phyloP scores from a whole-genome alignment of 2,888 invertebrate genomes.

The Acanthosepion lycidas region DNA sequence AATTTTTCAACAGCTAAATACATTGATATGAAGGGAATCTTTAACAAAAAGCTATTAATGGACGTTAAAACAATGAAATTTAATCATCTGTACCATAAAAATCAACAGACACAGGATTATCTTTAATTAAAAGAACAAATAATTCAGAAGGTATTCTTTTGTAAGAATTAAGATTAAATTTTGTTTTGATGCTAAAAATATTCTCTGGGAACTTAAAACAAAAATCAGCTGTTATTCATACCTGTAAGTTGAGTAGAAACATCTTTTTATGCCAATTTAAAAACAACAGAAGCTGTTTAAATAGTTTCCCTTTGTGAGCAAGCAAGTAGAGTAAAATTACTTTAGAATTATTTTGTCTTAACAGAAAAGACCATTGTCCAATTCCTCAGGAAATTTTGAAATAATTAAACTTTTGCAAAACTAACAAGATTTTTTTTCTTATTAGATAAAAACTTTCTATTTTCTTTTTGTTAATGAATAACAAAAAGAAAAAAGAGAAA shows the following conservation, averaged over 20 bases:
- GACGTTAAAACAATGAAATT: no score
- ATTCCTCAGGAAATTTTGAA: background rate
- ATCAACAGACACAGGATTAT: no score
- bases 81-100: no score
- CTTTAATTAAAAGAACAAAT: no score
- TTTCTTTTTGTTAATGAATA: background rate
- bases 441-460: no score
- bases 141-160: no score
- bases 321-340: background rate
- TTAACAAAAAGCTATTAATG: no score
- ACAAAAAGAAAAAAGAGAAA: background rate
- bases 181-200: no score
- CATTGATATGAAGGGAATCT: no score
- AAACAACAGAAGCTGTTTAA: background rate
- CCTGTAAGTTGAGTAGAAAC: background rate
- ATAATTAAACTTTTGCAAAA: background rate
- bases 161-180: no score
- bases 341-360: no score
- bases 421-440: background rate
- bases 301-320: background rate
- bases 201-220: background rate
- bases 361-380: background rate
- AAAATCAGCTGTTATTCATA: background rate
- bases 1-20: no score
- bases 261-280: background rate